Conservation (phyloP, 2,888 invertebrate genomes). For the Copidosoma aretas region DNA sequence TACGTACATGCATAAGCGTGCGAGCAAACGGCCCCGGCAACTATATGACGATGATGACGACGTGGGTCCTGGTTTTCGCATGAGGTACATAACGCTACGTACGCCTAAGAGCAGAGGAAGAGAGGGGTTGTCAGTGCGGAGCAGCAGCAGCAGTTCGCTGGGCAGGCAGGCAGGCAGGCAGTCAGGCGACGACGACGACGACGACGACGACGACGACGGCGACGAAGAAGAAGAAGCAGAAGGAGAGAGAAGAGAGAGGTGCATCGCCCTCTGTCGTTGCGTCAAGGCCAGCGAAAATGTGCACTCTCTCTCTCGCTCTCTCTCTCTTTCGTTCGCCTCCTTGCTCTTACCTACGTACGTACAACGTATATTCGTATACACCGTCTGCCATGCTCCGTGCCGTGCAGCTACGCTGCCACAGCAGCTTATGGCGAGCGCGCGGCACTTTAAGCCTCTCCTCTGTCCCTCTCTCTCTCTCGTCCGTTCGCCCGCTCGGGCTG, state of each 20-base stretch:
- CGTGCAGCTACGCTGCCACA: neutral
- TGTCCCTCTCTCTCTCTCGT: conserved; percentile 1
- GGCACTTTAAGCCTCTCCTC: conserved; percentile 18
- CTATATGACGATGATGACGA: conserved; percentile 8
- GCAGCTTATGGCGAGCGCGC: conserved; percentile 1
- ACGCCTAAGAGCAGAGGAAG: too few species aligned
- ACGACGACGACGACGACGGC: neutral
- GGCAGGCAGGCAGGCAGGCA: neutral
- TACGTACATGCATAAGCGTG: conserved; percentile 6
- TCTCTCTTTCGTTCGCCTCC: conserved; percentile 41
- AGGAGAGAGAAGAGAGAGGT: conserved; percentile 50
- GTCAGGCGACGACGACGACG: conserved; percentile 2
- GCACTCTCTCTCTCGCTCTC: conserved; percentile 37
- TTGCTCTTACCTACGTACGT: too few species aligned
- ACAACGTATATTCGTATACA: too few species aligned
- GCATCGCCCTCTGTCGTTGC: conserved; percentile 63
- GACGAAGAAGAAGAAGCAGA: conserved; percentile 21
- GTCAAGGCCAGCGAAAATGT: conserved; percentile 63
- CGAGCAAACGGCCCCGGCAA: conserved; percentile 30
- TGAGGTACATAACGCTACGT: too few species aligned
- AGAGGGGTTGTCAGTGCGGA: neutral
- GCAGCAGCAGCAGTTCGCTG: neutral
- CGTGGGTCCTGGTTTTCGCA: conserved; percentile 29
- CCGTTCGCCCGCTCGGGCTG: conserved; percentile 1
- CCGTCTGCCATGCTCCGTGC: neutral